These are phyloP conservation scores for Enteromius thamalakanensis DNA, from an alignment of 2,797 vertebrate genomes.

Conservation along the genomic window DNA sequence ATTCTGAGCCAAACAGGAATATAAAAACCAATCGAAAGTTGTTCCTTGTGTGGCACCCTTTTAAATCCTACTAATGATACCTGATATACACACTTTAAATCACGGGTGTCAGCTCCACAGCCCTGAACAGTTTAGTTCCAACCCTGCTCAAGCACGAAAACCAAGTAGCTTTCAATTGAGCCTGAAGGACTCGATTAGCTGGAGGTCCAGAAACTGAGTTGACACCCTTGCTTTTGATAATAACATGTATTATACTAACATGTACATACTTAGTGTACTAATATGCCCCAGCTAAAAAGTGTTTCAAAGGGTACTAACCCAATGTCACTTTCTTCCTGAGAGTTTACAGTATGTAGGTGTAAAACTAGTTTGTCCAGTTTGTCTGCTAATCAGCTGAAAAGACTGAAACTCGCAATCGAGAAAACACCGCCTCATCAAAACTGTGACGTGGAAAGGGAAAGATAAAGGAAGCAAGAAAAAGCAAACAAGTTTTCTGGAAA, in stretches of 20 bases:
- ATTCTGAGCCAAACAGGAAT: not conserved
- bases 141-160: too few relatives aligned
- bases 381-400: constrained; percentile 25
- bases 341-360: not conserved
- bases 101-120: too few relatives aligned
- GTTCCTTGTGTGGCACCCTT: not conserved
- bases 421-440: not conserved
- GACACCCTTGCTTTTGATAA: not conserved
- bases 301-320: not conserved
- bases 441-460: not conserved
- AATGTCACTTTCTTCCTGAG: not conserved
- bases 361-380: constrained; percentile 28
- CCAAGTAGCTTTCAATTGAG: too few relatives aligned
- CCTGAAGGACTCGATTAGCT: too few relatives aligned
- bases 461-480: not conserved
- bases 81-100: not conserved
- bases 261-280: not conserved
- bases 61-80: not conserved
- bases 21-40: not conserved
- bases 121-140: too few relatives aligned
- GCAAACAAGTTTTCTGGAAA: not conserved
- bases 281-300: not conserved
- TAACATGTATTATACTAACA: not conserved
- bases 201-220: too few relatives aligned
- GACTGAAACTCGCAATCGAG: not conserved